Conservation (phyloP, 2,113 vertebrate species). For the Neolamprologus falcicula region DNA sequence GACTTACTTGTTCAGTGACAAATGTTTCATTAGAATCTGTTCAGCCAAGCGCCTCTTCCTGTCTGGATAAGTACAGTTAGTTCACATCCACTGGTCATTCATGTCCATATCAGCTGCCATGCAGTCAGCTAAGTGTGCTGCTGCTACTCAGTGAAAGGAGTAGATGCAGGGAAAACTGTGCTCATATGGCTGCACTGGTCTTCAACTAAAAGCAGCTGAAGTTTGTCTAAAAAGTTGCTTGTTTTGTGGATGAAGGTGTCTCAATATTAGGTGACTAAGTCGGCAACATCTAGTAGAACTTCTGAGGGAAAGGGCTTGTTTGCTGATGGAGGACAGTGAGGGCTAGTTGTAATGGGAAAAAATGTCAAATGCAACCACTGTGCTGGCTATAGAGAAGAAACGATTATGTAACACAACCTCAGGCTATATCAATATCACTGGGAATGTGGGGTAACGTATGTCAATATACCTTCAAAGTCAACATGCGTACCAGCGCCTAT, state of each 20-base stretch:
- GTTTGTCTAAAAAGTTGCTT: not conserved
- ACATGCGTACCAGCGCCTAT: not conserved
- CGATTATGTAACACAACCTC: not conserved
- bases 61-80: not conserved
- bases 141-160: not conserved
- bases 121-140: not conserved
- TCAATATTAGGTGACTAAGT: not conserved
- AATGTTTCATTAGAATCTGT: not conserved
- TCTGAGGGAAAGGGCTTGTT: not conserved
- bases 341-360: not conserved
- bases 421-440: not conserved
- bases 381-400: not conserved
- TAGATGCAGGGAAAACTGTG: not conserved
- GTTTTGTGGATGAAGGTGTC: not conserved
- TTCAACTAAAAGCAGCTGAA: fast-evolving
- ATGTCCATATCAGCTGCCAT: not conserved
- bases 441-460: not conserved
- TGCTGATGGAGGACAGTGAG: not conserved
- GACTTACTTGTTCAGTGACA: not conserved
- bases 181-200: not conserved
- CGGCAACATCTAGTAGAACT: not conserved
- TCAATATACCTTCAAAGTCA: not conserved
- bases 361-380: not conserved
- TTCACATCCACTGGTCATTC: not conserved
- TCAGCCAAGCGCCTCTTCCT: not conserved